Percentiles rank a stretch among this genome's conserved stretches.
Evolutionary conservation across 92 coral and sea anemone species (phyloP).

Genomic region (Montipora capitata): DNA sequence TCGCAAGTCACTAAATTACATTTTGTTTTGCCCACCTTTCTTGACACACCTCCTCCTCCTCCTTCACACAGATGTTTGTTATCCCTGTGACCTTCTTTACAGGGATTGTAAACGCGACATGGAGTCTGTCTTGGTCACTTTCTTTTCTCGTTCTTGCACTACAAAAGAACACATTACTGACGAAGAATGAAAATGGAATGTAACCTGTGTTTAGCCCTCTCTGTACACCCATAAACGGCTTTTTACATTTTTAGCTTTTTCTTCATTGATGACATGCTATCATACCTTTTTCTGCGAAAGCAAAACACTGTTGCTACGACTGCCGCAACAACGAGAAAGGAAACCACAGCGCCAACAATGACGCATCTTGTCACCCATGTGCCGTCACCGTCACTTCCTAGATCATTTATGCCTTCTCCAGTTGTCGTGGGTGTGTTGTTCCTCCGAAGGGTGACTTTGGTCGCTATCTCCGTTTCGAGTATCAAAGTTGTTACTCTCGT

Average conservation of each 20-base stretch:
- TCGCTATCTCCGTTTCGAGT: background rate
- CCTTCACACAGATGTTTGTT: background rate
- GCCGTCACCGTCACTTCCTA: background rate
- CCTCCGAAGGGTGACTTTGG: background rate
- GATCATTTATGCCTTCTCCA: background rate
- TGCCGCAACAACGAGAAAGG: conserved; percentile 11
- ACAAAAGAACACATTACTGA: background rate
- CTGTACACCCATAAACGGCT: background rate
- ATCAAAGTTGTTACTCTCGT: conserved; percentile 6
- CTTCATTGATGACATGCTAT: background rate
- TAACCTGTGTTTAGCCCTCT: no score
- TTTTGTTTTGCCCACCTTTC: background rate
- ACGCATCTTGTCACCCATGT: background rate
- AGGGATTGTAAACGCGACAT: background rate
- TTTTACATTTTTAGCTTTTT: no score
- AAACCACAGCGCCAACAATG: conserved; percentile 27
- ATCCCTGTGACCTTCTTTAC: conserved; percentile 6
- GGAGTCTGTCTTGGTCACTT: background rate
- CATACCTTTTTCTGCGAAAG: conserved; percentile 35
- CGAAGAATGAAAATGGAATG: no score
- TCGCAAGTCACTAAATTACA: no score
- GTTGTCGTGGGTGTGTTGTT: background rate
- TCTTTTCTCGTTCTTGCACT: background rate
- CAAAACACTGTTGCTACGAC: conserved; percentile 3
- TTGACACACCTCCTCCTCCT: background rate